Evolutionary conservation across 2,797 vertebrate species (phyloP).

Genomic region (Numenius phaeopus): DNA sequence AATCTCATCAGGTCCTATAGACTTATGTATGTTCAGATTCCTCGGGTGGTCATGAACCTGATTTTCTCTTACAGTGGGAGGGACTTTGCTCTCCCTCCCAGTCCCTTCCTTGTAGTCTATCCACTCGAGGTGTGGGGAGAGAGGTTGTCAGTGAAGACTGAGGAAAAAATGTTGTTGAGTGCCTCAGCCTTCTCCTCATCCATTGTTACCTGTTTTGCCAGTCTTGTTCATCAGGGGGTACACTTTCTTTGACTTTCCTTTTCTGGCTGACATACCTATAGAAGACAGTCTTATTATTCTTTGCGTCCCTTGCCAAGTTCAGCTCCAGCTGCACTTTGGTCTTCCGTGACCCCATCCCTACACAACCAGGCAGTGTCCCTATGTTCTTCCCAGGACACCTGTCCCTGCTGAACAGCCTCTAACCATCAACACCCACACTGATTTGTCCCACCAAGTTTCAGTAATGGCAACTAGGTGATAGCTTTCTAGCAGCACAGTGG

Average conservation of each 20-base stretch:
- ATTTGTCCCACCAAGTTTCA: background rate
- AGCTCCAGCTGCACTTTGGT: background rate
- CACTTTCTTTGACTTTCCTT: background rate
- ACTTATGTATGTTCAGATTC: no score
- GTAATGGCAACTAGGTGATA: background rate
- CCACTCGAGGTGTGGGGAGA: background rate
- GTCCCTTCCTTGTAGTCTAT: rapidly evolving
- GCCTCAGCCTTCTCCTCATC: background rate
- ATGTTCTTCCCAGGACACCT: background rate
- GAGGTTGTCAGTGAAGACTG: background rate
- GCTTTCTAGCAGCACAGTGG: background rate
- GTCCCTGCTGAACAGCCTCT: background rate
- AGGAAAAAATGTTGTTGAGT: background rate
- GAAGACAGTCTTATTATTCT: background rate
- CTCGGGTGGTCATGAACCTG: no score
- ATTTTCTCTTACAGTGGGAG: background rate
- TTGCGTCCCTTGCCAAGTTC: background rate
- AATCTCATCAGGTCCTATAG: no score
- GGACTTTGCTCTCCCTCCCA: background rate
- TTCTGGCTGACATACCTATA: background rate
- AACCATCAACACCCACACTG: rapidly evolving
- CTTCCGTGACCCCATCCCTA: background rate
- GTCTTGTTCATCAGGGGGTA: rapidly evolving
- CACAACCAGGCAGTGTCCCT: background rate
- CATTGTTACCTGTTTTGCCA: background rate